Conservation (phyloP, 2,113 vertebrate species). For the Propithecus coquereli region DNA sequence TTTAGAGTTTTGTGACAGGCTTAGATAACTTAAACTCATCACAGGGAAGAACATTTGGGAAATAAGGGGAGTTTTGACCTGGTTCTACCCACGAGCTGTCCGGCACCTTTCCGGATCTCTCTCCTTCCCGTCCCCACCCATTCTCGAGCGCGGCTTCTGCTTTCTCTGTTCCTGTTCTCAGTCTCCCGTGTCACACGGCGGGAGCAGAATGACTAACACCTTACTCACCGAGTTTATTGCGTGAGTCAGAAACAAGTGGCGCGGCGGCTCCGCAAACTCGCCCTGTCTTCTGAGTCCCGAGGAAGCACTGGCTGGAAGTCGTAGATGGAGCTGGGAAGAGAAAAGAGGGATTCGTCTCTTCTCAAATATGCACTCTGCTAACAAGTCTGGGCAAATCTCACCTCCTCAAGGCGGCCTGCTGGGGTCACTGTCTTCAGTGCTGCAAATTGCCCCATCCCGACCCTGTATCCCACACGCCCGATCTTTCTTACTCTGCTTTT, state of each 20-base stretch:
- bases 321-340: not conserved
- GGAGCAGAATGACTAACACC: slow-evolving; percentile 53
- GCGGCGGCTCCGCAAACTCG: not conserved
- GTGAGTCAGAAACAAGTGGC: not conserved
- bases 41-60: not conserved
- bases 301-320: not conserved
- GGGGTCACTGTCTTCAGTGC: not conserved
- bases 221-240: not conserved
- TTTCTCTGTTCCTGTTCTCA: slow-evolving; percentile 66
- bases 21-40: not conserved
- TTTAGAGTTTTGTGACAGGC: not conserved
- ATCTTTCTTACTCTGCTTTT: not conserved
- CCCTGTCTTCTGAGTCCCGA: not conserved
- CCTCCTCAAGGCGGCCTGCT: not conserved
- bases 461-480: not conserved
- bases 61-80: not conserved
- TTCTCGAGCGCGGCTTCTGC: slow-evolving; percentile 9
- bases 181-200: not conserved
- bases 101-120: slow-evolving; percentile 25
- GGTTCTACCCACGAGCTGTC: not conserved
- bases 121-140: not conserved
- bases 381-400: not conserved
- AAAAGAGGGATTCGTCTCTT: not conserved
- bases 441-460: too few species aligned
- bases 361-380: not conserved